Evolutionary conservation across 2,888 invertebrate genomes (phyloP), one percentile per base, ranked within the genome.

Genomic region (Macrosoma leucophasiata): DNA sequence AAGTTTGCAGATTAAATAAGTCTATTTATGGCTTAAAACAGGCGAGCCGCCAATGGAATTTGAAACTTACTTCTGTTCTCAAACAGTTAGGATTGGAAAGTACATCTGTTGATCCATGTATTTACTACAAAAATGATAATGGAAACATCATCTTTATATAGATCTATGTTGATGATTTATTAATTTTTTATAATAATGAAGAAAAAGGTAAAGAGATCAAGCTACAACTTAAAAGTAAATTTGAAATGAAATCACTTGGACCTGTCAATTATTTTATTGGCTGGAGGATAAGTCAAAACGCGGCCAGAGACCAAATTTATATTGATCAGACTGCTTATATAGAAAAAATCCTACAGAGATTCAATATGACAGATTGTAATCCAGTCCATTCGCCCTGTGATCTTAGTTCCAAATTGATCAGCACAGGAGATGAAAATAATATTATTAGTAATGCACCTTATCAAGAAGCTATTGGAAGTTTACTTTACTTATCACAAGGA

Each of bases 91-190:
- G 36, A 20, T 31, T 36, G 27, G 18, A 32, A 15, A 33, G 36
- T 27, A 29, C 38, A 12, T 40, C 36, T 27, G 17, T 35, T 3
- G 43, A 50, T 29, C 43, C 43, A 21, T 43, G 43, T 36, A 15
- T 49, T 7, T 46, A 46, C 18, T 40, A n/a, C n/a, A n/a, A n/a
- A n/a, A n/a, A n/a, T n/a, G n/a, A n/a, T n/a, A n/a, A n/a, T n/a
- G 36, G 29, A 32, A 35, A 33, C 13, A 8, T 6, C 14, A 36
- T 1, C 36, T 42, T 30, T 23, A 36, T 50, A 30, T 44, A 44
- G 3, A 30, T 46, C 1, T 48, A 41, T 40, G 48, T 50, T 2
- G 48, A 48, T 39, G 48, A 48, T 20, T 13, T 50, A 24, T 19
- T 46, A 2, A 2, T 46, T 13, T 36, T 24, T 13, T 29, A 30